A percentile compares a stretch with the other conserved stretches of the same genome.
phyloP scores from a whole-genome alignment of 2,797 vertebrate genomes.

The Xiphophorus birchmanni region DNA sequence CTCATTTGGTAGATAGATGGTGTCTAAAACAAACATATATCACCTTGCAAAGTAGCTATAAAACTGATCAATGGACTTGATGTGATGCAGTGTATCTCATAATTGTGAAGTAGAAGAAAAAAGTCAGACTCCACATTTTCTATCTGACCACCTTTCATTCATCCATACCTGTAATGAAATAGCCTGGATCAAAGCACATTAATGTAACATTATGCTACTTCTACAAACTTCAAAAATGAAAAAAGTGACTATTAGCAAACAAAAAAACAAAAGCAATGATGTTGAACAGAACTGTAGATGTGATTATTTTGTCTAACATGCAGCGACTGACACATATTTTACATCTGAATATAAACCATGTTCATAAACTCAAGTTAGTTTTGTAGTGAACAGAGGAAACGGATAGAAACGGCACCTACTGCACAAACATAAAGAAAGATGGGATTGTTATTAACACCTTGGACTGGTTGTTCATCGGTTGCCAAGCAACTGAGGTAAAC shows the following conservation, averaged over 20 bases:
- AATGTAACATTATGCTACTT: conserved; percentile 20
- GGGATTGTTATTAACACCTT: background rate
- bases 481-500: background rate
- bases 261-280: background rate
- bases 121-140: no score
- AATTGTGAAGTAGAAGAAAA: no score
- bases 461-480: background rate
- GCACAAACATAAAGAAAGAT: background rate
- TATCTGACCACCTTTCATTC: background rate
- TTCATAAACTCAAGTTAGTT: background rate
- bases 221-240: background rate
- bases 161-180: no score
- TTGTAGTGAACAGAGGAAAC: background rate
- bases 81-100: no score
- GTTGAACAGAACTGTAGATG: no score
- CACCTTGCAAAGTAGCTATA: background rate
- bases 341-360: background rate
- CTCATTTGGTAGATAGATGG: conserved; percentile 16
- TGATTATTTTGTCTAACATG: background rate
- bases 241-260: background rate
- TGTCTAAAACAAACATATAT: conserved; percentile 16
- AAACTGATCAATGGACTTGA: no score
- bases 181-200: background rate
- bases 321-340: background rate
- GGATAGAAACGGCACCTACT: background rate